Percentiles rank a stretch among this genome's conserved stretches.
Conservation (phyloP, 2,113 vertebrate genomes). For the Alces alces region DNA sequence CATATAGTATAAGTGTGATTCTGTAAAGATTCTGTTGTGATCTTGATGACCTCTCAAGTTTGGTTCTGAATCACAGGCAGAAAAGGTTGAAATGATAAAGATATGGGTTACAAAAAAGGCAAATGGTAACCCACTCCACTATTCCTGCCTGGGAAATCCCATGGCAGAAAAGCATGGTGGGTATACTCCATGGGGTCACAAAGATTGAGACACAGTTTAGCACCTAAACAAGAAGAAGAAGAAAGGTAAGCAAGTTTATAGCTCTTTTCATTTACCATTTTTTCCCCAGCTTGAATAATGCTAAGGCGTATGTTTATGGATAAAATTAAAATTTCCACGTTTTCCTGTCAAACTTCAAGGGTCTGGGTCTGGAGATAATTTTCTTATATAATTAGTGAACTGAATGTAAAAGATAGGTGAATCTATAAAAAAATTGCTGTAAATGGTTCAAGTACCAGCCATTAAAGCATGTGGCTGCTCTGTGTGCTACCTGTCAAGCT, state of each 20-base stretch:
- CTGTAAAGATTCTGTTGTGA: neutral
- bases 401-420: neutral
- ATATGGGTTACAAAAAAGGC: neutral
- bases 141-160: neutral
- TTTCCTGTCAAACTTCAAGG: neutral
- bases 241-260: neutral
- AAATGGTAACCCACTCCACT: neutral
- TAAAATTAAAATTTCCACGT: neutral
- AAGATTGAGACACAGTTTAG: neutral
- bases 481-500: neutral
- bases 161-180: neutral
- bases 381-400: neutral
- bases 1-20: neutral
- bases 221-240: neutral
- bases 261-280: neutral
- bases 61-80: neutral
- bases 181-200: neutral
- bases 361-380: neutral
- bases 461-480: neutral
- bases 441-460: neutral
- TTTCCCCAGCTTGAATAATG: neutral
- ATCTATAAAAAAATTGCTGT: neutral
- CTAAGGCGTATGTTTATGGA: neutral
- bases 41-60: neutral
- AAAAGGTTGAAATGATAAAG: neutral